phyloP scores from a whole-genome alignment of 1,140 invertebrate species.

The Apis cerana region DNA sequence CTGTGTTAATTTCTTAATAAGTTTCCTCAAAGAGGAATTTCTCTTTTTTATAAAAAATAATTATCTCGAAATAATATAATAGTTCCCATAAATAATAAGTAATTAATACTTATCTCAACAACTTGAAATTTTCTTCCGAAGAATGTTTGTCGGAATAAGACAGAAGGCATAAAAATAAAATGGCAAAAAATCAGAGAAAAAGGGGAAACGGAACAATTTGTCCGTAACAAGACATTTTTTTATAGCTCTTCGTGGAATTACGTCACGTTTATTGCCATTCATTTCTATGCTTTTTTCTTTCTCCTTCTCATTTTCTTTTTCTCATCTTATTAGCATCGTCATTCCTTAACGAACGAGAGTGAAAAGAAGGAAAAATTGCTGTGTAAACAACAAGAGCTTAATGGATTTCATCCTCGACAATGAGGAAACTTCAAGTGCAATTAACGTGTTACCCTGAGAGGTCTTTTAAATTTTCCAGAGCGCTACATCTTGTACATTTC shows the following conservation, averaged over 20 bases:
- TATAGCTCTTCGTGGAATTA: conserved; percentile 1
- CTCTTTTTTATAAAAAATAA: background rate
- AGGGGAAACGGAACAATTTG: background rate
- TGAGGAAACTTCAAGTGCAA: conserved; percentile 32
- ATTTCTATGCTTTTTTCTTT: background rate
- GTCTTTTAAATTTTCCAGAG: conserved; percentile 11
- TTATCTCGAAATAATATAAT: background rate
- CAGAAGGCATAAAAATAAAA: background rate
- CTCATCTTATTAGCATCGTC: conserved; percentile 6
- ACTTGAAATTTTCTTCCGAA: background rate
- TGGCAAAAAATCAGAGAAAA: background rate
- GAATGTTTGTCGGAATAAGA: background rate
- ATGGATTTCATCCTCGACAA: conserved; percentile 49
- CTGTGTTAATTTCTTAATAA: background rate
- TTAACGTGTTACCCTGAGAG: conserved; percentile 37
- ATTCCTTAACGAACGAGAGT: conserved; percentile 1
- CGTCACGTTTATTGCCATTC: conserved; percentile 21
- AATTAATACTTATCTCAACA: background rate
- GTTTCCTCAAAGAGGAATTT: background rate
- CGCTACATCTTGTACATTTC: conserved; percentile 20
- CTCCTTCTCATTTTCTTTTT: background rate
- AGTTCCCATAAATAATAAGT: background rate
- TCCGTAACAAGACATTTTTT: background rate
- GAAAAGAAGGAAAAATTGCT: conserved; percentile 28
- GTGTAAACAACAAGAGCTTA: conserved; percentile 49